Evolutionary conservation across 2,113 vertebrate genomes (phyloP).

Genomic region (Ophiodon elongatus): DNA sequence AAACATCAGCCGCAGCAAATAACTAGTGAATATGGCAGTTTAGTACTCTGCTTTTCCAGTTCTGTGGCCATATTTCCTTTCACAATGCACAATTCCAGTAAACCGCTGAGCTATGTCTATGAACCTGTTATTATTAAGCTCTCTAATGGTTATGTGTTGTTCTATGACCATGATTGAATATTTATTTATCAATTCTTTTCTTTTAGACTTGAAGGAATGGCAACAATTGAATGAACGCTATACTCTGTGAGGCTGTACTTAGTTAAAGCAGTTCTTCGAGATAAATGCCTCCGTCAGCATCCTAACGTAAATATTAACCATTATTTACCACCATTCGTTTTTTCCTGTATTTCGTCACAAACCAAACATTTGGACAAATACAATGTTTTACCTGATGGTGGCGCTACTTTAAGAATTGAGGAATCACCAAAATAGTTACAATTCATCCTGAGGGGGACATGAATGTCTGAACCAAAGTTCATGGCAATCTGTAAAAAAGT

Average conservation of each 20-base stretch:
- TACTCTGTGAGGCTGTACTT: background rate
- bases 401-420: background rate
- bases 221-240: background rate
- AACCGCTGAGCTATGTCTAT: background rate
- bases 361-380: background rate
- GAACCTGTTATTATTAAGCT: background rate
- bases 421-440: background rate
- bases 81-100: background rate
- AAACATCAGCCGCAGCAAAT: constrained; percentile 13
- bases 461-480: background rate
- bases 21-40: background rate
- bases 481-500: background rate
- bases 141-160: background rate
- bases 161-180: background rate
- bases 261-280: background rate
- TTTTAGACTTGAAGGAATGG: background rate
- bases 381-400: background rate
- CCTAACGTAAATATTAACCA: background rate
- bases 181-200: background rate
- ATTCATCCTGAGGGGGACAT: background rate
- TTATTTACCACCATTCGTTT: background rate
- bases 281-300: background rate
- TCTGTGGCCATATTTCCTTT: background rate
- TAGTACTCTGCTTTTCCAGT: background rate
- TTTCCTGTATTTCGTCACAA: background rate